phyloP scores from a whole-genome alignment of 2,797 vertebrate genomes.

The Mycteria americana region DNA sequence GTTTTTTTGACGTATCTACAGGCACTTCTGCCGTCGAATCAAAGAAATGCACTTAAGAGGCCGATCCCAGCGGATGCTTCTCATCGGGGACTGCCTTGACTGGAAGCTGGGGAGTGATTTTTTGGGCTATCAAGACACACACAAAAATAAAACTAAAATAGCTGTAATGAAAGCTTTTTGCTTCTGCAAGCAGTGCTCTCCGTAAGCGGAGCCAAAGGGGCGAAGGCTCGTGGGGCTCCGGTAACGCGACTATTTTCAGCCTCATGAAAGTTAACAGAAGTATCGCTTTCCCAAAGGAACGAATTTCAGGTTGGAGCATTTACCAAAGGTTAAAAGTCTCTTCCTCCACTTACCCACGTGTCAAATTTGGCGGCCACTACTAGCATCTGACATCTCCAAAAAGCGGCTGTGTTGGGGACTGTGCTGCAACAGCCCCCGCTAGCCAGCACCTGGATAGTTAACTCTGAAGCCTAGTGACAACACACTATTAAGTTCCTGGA shows the following conservation, averaged over 20 bases:
- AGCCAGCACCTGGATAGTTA: neutral
- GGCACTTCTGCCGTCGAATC: slow-evolving; percentile 2
- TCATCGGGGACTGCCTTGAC: neutral
- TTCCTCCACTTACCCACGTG: neutral
- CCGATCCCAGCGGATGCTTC: neutral
- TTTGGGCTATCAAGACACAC: neutral
- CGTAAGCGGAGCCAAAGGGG: neutral
- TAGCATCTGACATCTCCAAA: neutral
- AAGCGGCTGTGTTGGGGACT: neutral
- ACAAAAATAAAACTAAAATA: neutral
- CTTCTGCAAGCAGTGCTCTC: neutral
- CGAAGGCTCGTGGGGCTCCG: fast-evolving
- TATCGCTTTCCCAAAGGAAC: neutral
- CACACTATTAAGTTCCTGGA: neutral
- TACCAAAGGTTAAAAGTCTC: neutral
- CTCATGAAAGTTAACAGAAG: neutral
- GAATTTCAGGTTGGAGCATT: neutral
- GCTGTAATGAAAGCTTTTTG: neutral
- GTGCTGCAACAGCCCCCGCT: neutral
- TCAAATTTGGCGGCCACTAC: neutral
- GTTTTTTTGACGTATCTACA: neutral
- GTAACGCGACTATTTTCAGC: neutral
- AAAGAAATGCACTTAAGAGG: neutral
- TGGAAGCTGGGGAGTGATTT: neutral
- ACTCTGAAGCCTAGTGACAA: neutral